Percentiles rank a stretch among this genome's conserved stretches.
Evolutionary conservation across 1,140 invertebrate species (phyloP).

Genomic region (Kradibia gibbosae): DNA sequence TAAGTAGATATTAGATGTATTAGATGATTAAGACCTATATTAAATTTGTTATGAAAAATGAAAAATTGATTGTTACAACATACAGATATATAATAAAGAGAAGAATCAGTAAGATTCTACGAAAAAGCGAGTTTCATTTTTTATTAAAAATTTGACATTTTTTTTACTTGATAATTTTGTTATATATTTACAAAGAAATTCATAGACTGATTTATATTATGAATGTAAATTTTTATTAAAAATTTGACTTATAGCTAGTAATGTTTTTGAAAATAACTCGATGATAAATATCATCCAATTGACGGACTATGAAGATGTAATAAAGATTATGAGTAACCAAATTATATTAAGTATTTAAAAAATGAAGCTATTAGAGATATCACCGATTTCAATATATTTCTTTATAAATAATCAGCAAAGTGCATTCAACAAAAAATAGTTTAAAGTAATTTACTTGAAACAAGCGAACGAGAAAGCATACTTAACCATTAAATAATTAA

Average conservation of each 20-base stretch:
- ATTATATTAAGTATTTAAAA: too few relatives aligned
- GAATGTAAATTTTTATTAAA: neutral
- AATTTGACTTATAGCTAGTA: neutral
- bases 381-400: too few relatives aligned
- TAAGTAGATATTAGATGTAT: too few relatives aligned
- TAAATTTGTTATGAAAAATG: neutral
- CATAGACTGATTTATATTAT: conserved; percentile 14
- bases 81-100: neutral
- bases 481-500: conserved; percentile 14
- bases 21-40: neutral
- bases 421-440: neutral
- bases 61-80: too few relatives aligned
- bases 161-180: conserved; percentile 20
- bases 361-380: too few relatives aligned
- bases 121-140: neutral
- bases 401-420: too few relatives aligned
- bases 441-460: neutral
- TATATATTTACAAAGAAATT: conserved; percentile 37
- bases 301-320: neutral
- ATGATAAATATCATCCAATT: neutral
- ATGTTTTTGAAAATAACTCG: neutral
- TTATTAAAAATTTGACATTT: conserved; percentile 31
- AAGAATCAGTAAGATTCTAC: neutral
- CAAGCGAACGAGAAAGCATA: neutral
- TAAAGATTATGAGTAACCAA: too few relatives aligned